A percentile compares a stretch with the other conserved stretches of the same genome.
Evolutionary conservation across 2,888 invertebrate genomes (phyloP).

Genomic region (Drosophila paranaensis): DNA sequence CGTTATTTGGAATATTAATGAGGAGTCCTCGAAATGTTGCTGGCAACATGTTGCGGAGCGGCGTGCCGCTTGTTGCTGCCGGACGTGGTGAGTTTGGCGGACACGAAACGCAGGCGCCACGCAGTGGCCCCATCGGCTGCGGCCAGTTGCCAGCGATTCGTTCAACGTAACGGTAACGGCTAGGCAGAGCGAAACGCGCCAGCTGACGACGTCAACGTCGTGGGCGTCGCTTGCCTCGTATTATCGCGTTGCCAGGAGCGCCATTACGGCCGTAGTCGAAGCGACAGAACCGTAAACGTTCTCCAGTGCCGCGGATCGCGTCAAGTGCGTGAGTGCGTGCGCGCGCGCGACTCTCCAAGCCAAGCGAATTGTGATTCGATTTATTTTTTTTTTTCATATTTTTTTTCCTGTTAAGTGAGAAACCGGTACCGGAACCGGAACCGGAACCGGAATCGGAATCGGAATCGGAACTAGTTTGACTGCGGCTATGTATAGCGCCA

Average conservation of each 20-base stretch:
- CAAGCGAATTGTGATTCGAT: not conserved
- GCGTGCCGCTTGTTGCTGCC: conserved; percentile 33
- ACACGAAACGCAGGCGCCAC: conserved; percentile 42
- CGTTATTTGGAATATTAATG: not conserved
- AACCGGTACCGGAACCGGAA: not conserved
- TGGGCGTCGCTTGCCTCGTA: conserved; percentile 37
- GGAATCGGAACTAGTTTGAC: not conserved
- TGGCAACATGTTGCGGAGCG: conserved; percentile 19
- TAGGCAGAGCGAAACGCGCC: conserved; percentile 31
- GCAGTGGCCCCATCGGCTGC: conserved; percentile 1
- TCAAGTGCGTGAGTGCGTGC: not conserved
- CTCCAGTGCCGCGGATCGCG: conserved; percentile 3
- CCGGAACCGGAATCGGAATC: not conserved
- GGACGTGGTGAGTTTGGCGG: conserved; percentile 36
- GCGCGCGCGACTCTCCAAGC: conserved; percentile 26
- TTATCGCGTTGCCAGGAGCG: not conserved
- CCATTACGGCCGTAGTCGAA: not conserved
- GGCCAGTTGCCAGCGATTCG: conserved; percentile 52
- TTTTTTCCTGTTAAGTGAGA: conserved; percentile 3
- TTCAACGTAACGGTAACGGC: conserved; percentile 54
- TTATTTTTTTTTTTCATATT: not conserved
- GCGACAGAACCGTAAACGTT: not conserved
- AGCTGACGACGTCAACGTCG: conserved; percentile 43
- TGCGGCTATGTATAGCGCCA: conserved; percentile 23
- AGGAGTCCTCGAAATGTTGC: not conserved